A percentile compares a stretch with the other conserved stretches of the same genome.
Evolutionary conservation across 1,140 invertebrate species (phyloP).

Genomic region (Zaprionus davidi): DNA sequence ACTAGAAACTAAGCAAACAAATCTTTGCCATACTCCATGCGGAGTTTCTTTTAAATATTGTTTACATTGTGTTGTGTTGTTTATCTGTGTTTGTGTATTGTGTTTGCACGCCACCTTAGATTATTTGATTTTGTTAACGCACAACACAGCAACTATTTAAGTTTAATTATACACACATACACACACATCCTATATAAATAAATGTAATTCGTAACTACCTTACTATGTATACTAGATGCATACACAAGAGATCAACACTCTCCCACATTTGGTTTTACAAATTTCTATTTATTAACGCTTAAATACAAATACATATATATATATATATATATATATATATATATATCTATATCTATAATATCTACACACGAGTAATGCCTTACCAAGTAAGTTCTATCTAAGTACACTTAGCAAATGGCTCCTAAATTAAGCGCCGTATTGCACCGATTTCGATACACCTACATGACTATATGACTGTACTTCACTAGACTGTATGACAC

Average conservation of each 20-base stretch:
- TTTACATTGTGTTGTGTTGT: conserved; percentile 22
- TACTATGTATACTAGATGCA: conserved; percentile 30
- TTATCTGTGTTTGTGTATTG: conserved; percentile 11
- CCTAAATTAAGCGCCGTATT: conserved; percentile 21
- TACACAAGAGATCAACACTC: conserved; percentile 1
- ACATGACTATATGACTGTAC: conserved; percentile 69
- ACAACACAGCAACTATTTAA: conserved; percentile 10
- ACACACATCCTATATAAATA: conserved; percentile 22
- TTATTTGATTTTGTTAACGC: neutral
- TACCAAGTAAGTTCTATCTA: conserved; percentile 27
- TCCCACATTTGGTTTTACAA: conserved; percentile 49
- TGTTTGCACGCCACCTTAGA: conserved; percentile 19
- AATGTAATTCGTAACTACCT: conserved; percentile 26
- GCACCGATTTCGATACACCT: conserved; percentile 22
- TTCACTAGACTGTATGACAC: conserved; percentile 41
- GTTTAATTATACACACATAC: conserved; percentile 3
- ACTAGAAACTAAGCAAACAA: conserved; percentile 16
- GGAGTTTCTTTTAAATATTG: conserved; percentile 49
- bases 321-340: no score
- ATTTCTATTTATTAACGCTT: conserved; percentile 76
- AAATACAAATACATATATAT: conserved; percentile 62
- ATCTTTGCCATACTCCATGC: conserved; percentile 35
- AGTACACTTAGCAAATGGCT: conserved; percentile 66
- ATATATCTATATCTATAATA: conserved; percentile 11
- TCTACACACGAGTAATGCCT: conserved; percentile 14